These are phyloP conservation scores for Tretioscincus oriximinensis DNA, from an alignment of 2,113 vertebrate genomes.

Conservation along the genomic window DNA sequence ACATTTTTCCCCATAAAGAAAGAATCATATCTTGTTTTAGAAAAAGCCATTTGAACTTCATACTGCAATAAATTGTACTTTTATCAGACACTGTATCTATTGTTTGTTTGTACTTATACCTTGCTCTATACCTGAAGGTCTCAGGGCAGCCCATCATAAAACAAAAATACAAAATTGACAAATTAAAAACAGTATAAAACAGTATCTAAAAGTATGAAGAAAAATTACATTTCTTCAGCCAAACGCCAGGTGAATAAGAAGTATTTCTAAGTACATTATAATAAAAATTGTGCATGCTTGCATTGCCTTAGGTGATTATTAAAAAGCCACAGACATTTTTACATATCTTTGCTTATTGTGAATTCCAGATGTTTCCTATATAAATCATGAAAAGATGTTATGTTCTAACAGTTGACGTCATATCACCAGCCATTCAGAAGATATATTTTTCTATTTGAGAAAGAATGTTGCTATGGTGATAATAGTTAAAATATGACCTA, in stretches of 20 bases:
- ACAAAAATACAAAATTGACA: no score
- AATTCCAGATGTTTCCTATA: constrained; percentile 76
- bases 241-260: constrained; percentile 46
- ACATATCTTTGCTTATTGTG: constrained; percentile 66
- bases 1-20: constrained; percentile 49
- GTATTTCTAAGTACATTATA: constrained; percentile 64
- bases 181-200: no score
- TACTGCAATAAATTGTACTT: constrained; percentile 60
- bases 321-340: constrained; percentile 69
- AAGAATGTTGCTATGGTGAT: constrained; percentile 75
- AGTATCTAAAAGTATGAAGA: no score
- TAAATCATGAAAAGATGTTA: constrained; percentile 76
- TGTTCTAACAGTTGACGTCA: constrained; percentile 70
- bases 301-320: constrained; percentile 70
- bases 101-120: no score
- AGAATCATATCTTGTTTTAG: constrained; percentile 39
- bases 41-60: constrained; percentile 47
- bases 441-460: constrained; percentile 74
- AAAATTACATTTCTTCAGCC: no score
- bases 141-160: no score
- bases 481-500: constrained; percentile 71
- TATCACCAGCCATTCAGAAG: constrained; percentile 73
- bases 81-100: constrained; percentile 49
- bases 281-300: constrained; percentile 60
- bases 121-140: no score